Conservation (phyloP, 2,797 vertebrate species). For the Mycteria americana region DNA sequence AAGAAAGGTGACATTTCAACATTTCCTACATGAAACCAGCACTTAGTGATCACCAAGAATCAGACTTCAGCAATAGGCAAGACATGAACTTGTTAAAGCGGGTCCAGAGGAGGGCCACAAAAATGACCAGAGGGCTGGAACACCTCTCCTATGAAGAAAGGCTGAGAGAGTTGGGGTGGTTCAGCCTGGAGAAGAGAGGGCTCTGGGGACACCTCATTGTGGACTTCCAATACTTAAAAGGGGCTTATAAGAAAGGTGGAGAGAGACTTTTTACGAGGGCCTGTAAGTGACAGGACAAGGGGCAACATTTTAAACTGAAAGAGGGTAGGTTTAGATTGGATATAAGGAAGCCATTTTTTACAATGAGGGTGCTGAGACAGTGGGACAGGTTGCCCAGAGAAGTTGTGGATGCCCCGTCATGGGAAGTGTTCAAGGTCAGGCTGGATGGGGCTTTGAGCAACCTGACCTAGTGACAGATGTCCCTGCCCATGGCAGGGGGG, state of each 20-base stretch:
- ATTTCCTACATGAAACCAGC: not conserved
- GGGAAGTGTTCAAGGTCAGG: not conserved
- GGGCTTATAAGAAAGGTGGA: not conserved
- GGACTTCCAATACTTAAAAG: not conserved
- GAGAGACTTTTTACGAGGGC: not conserved
- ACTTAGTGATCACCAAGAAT: not conserved
- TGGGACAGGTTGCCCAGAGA: not conserved
- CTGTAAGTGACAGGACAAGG: not conserved
- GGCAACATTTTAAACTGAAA: not conserved
- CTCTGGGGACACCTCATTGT: not conserved
- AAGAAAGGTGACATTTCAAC: not conserved
- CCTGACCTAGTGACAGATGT: not conserved
- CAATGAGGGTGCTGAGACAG: not conserved
- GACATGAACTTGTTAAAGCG: not conserved
- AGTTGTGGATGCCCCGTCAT: not conserved
- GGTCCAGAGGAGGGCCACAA: not conserved
- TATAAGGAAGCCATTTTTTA: not conserved
- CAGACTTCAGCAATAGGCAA: not conserved
- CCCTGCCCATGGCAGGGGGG: fast-evolving
- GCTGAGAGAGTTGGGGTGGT: not conserved
- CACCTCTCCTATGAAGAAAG: not conserved
- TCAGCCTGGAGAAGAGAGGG: not conserved
- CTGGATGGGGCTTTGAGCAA: not conserved
- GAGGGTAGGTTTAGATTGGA: not conserved
- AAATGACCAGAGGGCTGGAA: not conserved